Base-by-base conservation (phyloP, 1,140 invertebrate genomes). In the Lepidurus couesii region DNA sequence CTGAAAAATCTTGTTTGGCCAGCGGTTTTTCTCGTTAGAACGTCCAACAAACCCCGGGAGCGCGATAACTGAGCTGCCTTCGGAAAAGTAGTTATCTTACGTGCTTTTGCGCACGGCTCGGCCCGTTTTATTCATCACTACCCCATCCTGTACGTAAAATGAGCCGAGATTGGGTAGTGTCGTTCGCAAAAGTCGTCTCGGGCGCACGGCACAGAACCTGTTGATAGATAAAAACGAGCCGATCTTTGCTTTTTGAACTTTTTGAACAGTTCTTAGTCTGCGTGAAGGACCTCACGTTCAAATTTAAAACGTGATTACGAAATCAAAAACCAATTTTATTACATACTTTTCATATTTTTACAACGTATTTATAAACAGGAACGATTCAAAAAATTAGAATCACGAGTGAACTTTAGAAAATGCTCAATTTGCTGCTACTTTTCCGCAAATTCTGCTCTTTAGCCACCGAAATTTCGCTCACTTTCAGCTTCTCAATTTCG, bases 391-490 rank as follows among this genome's bases (percentile, higher is more conserved):
- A 5, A 16, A 47, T 1, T 1, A 47, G 10, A 47, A 47, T 16
- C 45, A 47, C 45, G 34, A 34, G 10, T 4, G 0, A 16, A 47
- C 4, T 73, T 88, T 85, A 92, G 87, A 92, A 92, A 81, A 91
- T 84, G 78, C 88, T 87, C 80, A 91, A 83, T 85, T 91, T 91
- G 81, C 89, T 89, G 81, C 88, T 89, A 82, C 90, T 90, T 79
- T 89, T 91, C 80, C 92, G 86, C 53, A 88, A 87, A 81, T 87
- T 88, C 83, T 93, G 91, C 83, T 94, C 92, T 78, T 87, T 88
- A 42, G 86, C 82, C 73, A 95, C 89, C 80, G 87, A 88, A 73
- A 84, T 87, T 81, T 92, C 90, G 47, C 88, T 89, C 73, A 85
- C 86, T 82, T 86, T 86, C 26, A 94, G 85, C 76, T 84, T 82